Evolutionary conservation across 2,888 invertebrate genomes (phyloP), one percentile per base, ranked within the genome.

Genomic region (Lasioglossum morio): DNA sequence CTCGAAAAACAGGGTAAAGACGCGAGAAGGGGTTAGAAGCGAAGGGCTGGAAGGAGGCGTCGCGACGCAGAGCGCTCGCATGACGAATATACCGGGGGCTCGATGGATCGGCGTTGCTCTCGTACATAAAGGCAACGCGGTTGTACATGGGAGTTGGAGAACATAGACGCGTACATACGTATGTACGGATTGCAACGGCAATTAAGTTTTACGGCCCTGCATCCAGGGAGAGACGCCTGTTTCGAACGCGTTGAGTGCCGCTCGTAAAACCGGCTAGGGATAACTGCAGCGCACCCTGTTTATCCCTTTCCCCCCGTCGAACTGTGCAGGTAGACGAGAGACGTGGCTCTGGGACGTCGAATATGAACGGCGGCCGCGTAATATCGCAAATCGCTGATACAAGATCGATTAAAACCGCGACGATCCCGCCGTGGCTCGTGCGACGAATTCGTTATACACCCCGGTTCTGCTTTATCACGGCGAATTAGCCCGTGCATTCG

Each of bases 191-290:
- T 92, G 92, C 93, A 92, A 90, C 88, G 92, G 94, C 94, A 94
- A 94, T 94, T 94, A 94, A 94, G 93, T 94, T 94, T 94, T 94
- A 94, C 92, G 94, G 91, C 87, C 92, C 92, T 89, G 92, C 92
- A 93, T 92, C 89, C 89, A 88, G 91, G 90, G 90, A 75, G 89
- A 89, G 91, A 91, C 89, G 91, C 90, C 93, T 92, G 93, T 92
- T 94, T 92, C 91, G 89, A 93, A 92, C 92, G 89, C 93, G 92
- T 91, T 92, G 92, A 93, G 92, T 90, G 92, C 91, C 90, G 88
- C 89, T 91, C 93, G 91, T 93, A 93, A 93, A 93, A 88, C 85
- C 80, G 82, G 85, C 87, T 85, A 87, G 90, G 86, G 83, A 85
- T 81, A 88, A 90, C 90, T 89, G 87, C 87, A 86, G 77, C 82